Base-by-base conservation (phyloP, 2,797 vertebrate species). In the Acanthopagrus latus region DNA sequence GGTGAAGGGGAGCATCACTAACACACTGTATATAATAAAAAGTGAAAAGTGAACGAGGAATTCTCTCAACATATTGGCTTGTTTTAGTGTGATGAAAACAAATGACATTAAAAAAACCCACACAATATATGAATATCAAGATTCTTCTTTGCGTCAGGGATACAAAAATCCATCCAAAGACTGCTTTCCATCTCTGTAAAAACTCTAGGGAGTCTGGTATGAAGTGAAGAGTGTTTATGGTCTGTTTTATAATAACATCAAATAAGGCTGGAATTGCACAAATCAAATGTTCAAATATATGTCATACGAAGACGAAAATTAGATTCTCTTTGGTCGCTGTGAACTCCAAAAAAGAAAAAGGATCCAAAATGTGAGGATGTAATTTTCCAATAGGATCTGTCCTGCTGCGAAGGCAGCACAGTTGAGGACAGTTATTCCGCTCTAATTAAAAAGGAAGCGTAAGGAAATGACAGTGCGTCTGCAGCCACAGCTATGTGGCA, bases 381-480 rank as follows among this genome's bases (percentile, higher is more conserved):
- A 38, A 78, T 84, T 68, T 80, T 29, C 67, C 51, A 54, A 74
- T 70, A 55, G 70, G 38, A 48, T 68, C 71, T 58, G 21, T 65
- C 75, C 74, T 64, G 55, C 71, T 12, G 65, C 60, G 78, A 57
- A 76, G 76, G 57, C 64, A 27, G 78, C 51, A 41, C 65, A 73
- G 69, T 83, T 66, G 60, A 81, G 82, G 76, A 76, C 67, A 54
- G 82, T 75, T 69, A 71, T 77, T 64, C 58, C 2, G 38, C 89
- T 89, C 76, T 91, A 91, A 92, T 93, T 90, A 92, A 88, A 91
- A 88, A 91, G 85, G 77, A 81, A 82, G 88, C 55, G 65, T 71
- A 66, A 58, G 80, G 57, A 92, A 92, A 91, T 93, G 85, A 85
- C 84, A 88, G 80, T 71, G 87, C 68, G 65, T 81, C 76, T 90